These are phyloP conservation scores for Thelaira solivaga DNA, from an alignment of 2,888 invertebrate species.

Conservation along the genomic window DNA sequence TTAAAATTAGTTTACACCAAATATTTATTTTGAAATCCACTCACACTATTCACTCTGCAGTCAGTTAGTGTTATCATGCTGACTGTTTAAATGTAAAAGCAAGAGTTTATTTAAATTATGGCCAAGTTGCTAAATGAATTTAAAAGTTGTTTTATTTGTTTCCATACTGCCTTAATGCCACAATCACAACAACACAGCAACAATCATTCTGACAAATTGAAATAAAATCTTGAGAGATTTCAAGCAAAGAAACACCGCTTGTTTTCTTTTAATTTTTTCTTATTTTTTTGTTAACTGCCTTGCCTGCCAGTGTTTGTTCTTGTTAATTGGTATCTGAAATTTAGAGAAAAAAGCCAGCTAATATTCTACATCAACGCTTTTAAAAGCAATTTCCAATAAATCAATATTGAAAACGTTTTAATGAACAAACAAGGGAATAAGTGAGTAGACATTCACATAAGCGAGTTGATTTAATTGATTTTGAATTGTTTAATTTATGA, in stretches of 20 bases:
- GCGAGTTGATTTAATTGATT: conserved; percentile 52
- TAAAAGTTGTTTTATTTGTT: background rate
- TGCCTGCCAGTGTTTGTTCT: conserved; percentile 58
- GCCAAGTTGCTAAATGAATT: conserved; percentile 49
- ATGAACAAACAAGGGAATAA: conserved; percentile 14
- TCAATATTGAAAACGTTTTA: conserved; percentile 41
- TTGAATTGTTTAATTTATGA: conserved; percentile 50
- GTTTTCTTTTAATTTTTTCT: conserved; percentile 14
- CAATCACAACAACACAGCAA: background rate
- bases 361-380: conserved; percentile 56
- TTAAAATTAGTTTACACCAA: conserved; percentile 53
- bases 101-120: conserved; percentile 44
- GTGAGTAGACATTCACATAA: background rate
- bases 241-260: conserved; percentile 47
- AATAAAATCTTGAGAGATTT: conserved; percentile 37
- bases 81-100: too few species aligned
- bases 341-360: conserved; percentile 36
- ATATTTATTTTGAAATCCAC: conserved; percentile 24
- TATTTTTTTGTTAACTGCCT: conserved; percentile 47
- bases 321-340: conserved; percentile 60
- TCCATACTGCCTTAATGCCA: background rate
- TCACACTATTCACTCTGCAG: too few species aligned
- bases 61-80: too few species aligned
- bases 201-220: conserved; percentile 57
- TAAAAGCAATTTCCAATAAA: conserved; percentile 57